Evolutionary conservation across 2,888 invertebrate genomes (phyloP), one percentile per base, ranked within the genome.

Genomic region (Drosophila emarginata): DNA sequence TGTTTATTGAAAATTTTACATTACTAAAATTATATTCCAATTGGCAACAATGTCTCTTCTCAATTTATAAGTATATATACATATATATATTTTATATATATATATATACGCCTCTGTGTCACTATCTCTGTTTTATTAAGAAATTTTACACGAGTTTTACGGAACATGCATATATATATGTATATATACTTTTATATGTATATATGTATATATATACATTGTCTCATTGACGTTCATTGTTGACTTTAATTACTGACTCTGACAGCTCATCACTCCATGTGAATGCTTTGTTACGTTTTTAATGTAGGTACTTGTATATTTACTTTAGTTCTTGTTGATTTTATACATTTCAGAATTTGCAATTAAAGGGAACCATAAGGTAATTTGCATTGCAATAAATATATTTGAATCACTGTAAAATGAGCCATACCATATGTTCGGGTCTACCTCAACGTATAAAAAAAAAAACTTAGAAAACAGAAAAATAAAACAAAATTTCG

Each of bases 181-280:
- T 45, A 2, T 40, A 51, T 23, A 15, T 61, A n/a, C n/a, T n/a
- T n/a, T n/a, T n/a, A 52, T 36, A 32, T 69, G 53, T 52, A 73
- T 66, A 61, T 63, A 7, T 26, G 1, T 37, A 14, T 21, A 32
- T 23, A 28, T 50, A 59, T 45, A 45, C 18, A 12, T 14, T 21
- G 45, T 56, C 59, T 53, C 26, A 60, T 28, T n/a, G 58, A 72
- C 65, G 67, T 74, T 74, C 67, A 72, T 64, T 53, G 67, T 67
- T 76, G 78, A 74, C 74, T 65, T 74, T 79, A 82, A 82, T 86
- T 71, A 74, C 81, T 58, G 21, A 23, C 21, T 2, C 36, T 21
- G 56, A 57, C 21, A 21, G 26, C 28, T 39, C 51, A 37, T 28
- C 51, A 40, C 11, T 21, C 14, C 45, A 45, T 45, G 45, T 45